Base-by-base conservation (phyloP, 2,888 invertebrate genomes). In the Heliconius cydno region DNA sequence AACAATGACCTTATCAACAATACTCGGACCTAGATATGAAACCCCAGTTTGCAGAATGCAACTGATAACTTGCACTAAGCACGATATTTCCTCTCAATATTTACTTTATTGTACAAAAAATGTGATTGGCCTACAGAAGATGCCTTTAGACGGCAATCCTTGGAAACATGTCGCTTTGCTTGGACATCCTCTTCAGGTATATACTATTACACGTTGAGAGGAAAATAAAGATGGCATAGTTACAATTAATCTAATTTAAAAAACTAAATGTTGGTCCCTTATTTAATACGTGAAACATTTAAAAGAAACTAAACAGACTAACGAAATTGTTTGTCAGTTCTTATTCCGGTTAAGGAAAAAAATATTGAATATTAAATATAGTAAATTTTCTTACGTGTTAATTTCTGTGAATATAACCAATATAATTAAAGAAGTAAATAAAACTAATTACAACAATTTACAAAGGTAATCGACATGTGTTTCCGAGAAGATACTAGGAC, bases 81-180 rank as follows among this genome's bases (percentile, higher is more conserved):
- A 82, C 1, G 86, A 85, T 71, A 88, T 84, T 19, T 78, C 83
- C 28, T 74, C 83, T 74, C 89, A 90, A 34, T 97, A 96, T 86
- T 87, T 97, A 85, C 89, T 97, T 52, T 97, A 96, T 86, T 93
- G 95, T 25, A 96, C 96, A 1, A 93, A 95, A 70, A 96, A 96
- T 84, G 95, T 96, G 84, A 95, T 97, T 12, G 97, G 97, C 0
- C 88, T 97, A 30, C 96, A 97, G 87, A 95, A 96, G 82, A 86
- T 97, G 86, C 97, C 97, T 0, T 90, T 97, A 0, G 97, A 97
- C 87, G 98, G 97, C 0, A 97, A 97, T 89, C 97, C 97, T 9
- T 97, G 96, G 92, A 96, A 95, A 85, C 96, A 95, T 83, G 92
- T 96, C 1, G 96, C 95, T 1, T 87, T 96, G 81, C 91, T 96